phyloP scores from a whole-genome alignment of 2,888 invertebrate genomes.

The Ariolimax columbianus region DNA sequence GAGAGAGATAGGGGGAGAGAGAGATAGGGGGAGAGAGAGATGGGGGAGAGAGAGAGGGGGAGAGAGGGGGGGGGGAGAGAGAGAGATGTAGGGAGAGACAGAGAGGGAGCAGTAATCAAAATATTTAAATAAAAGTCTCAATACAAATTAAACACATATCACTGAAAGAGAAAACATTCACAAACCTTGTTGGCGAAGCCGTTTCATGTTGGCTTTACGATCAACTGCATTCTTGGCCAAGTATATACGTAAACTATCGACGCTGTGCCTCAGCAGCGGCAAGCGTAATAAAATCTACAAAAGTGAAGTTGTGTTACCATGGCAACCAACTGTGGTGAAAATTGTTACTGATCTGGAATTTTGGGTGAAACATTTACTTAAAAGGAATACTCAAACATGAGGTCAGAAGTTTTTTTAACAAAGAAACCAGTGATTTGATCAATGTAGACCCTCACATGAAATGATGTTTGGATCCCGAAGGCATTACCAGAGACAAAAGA shows the following conservation, averaged over 20 bases:
- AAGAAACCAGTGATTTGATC: background rate
- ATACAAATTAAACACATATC: no score
- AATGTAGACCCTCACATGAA: background rate
- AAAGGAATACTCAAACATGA: background rate
- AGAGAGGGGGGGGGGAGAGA: no score
- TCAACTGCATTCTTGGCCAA: slow-evolving; percentile 47
- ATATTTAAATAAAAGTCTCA: no score
- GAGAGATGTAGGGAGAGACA: no score
- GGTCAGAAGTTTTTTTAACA: background rate
- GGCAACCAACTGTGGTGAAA: background rate
- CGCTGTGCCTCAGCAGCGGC: slow-evolving; percentile 22
- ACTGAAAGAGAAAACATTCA: background rate
- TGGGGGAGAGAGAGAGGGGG: no score
- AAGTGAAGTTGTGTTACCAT: background rate
- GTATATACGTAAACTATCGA: background rate
- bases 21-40: no score
- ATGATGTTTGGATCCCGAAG: no score
- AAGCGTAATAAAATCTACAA: slow-evolving; percentile 23
- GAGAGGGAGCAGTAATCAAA: no score
- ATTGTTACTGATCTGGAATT: background rate
- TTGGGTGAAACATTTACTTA: background rate
- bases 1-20: no score
- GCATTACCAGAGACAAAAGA: no score
- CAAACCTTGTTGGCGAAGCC: slow-evolving; percentile 30
- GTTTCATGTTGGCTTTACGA: slow-evolving; percentile 36